Percentiles rank a stretch among this genome's conserved stretches.
phyloP scores from a whole-genome alignment of 2,113 vertebrate species.

The Leucosticte australis region DNA sequence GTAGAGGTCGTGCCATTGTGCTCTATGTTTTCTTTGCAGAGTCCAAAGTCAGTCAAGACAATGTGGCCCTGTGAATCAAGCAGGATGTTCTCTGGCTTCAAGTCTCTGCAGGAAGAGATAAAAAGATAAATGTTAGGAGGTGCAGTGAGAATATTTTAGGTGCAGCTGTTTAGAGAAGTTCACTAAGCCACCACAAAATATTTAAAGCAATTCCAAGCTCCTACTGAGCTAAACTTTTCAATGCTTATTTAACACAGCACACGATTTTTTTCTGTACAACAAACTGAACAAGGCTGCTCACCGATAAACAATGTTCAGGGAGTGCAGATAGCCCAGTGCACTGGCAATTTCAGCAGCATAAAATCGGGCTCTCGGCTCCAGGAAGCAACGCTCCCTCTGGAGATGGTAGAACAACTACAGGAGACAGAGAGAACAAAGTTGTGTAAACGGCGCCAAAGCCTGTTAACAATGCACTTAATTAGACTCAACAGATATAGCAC shows the following conservation, averaged over 20 bases:
- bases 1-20: conserved; percentile 96
- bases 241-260: neutral
- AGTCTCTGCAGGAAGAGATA: conserved; percentile 74
- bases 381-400: conserved; percentile 95
- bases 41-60: conserved; percentile 95
- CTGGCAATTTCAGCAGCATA: conserved; percentile 97
- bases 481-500: conserved; percentile 47
- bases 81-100: conserved; percentile 98
- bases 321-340: conserved; percentile 96
- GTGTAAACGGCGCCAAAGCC: conserved; percentile 13
- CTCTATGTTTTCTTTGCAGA: conserved; percentile 99
- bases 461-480: conserved; percentile 65
- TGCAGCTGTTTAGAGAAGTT: neutral
- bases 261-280: rapidly evolving
- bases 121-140: neutral
- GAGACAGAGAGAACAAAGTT: conserved; percentile 63
- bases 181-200: neutral
- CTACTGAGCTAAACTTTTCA: neutral
- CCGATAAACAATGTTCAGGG: conserved; percentile 96
- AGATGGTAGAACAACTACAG: conserved; percentile 96
- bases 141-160: neutral
- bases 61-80: conserved; percentile 97
- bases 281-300: conserved; percentile 25
- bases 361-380: conserved; percentile 94
- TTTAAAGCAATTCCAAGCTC: neutral